A percentile compares a stretch with the other conserved stretches of the same genome.
These are phyloP conservation scores for Machaerirhynchus nigripectus DNA, from an alignment of 2,113 vertebrate genomes.

Conservation along the genomic window DNA sequence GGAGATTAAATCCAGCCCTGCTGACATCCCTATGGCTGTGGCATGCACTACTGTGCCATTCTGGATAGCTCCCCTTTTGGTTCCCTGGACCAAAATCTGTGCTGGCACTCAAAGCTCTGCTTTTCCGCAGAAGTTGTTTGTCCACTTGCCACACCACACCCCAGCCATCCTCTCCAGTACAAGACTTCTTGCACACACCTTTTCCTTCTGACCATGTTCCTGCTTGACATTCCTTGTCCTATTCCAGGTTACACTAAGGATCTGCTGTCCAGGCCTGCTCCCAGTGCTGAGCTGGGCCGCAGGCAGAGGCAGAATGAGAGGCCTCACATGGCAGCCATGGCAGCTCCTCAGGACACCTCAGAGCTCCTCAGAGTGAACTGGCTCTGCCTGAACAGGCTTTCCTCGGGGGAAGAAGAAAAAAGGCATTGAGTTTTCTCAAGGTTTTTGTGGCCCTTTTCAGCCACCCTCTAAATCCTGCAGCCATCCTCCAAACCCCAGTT, in stretches of 20 bases:
- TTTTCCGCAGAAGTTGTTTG: neutral
- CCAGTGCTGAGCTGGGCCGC: neutral
- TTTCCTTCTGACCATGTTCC: neutral
- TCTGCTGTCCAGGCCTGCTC: neutral
- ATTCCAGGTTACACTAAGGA: fast-evolving
- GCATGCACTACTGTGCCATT: neutral
- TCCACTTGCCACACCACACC: neutral
- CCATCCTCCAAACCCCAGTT: neutral
- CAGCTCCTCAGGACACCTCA: neutral
- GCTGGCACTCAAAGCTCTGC: neutral
- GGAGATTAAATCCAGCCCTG: neutral
- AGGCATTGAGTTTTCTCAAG: neutral
- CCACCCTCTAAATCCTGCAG: neutral
- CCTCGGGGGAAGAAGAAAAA: neutral
- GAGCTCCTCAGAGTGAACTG: neutral
- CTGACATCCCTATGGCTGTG: neutral
- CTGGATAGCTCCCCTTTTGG: neutral
- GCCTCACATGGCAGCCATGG: neutral
- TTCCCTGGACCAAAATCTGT: fast-evolving
- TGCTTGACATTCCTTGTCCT: neutral
- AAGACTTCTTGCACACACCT: neutral
- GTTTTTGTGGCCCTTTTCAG: neutral
- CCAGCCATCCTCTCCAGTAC: neutral
- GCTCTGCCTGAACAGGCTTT: neutral
- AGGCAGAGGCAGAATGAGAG: neutral